Conservation (phyloP, 2,888 invertebrate genomes). For the Ganaspis brasiliensis region DNA sequence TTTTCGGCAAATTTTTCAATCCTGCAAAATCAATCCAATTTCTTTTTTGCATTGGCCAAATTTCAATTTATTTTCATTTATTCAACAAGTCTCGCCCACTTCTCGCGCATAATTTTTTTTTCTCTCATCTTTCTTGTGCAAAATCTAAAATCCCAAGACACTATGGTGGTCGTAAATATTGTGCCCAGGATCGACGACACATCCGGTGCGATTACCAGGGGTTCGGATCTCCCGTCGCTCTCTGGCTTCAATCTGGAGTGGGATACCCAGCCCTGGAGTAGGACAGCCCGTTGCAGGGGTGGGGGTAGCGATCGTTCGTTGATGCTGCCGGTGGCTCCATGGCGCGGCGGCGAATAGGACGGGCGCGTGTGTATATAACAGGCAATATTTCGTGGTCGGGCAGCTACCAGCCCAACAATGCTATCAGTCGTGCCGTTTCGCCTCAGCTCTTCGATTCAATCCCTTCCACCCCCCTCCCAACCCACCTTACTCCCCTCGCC, state of each 20-base stretch:
- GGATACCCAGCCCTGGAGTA: slow-evolving; percentile 44
- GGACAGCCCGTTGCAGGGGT: slow-evolving; percentile 42
- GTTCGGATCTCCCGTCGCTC: slow-evolving; percentile 66
- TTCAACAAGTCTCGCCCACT: too few species aligned
- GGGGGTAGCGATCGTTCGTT: slow-evolving; percentile 47
- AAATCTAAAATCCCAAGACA: slow-evolving; percentile 50
- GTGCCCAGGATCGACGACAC: slow-evolving; percentile 68
- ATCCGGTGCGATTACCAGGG: slow-evolving; percentile 75
- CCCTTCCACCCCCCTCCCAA: slow-evolving; percentile 50
- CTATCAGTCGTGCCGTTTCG: slow-evolving; percentile 62
- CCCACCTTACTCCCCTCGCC: slow-evolving; percentile 1
- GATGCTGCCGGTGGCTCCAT: slow-evolving; percentile 37
- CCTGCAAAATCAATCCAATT: slow-evolving; percentile 67
- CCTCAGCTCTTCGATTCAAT: slow-evolving; percentile 51
- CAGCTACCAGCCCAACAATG: slow-evolving; percentile 67
- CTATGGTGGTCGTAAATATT: slow-evolving; percentile 67
- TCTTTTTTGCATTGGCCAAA: too few species aligned
- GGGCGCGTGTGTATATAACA: slow-evolving; percentile 65
- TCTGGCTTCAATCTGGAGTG: slow-evolving; percentile 47
- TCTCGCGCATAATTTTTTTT: too few species aligned
- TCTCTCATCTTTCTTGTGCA: too few species aligned
- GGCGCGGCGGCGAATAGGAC: slow-evolving; percentile 64
- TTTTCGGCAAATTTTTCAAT: too few species aligned
- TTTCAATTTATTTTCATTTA: too few species aligned
- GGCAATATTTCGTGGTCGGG: slow-evolving; percentile 73